Percentiles rank a stretch among this genome's conserved stretches.
Evolutionary conservation across 2,113 vertebrate genomes (phyloP).

Genomic region (Piliocolobus tephrosceles): DNA sequence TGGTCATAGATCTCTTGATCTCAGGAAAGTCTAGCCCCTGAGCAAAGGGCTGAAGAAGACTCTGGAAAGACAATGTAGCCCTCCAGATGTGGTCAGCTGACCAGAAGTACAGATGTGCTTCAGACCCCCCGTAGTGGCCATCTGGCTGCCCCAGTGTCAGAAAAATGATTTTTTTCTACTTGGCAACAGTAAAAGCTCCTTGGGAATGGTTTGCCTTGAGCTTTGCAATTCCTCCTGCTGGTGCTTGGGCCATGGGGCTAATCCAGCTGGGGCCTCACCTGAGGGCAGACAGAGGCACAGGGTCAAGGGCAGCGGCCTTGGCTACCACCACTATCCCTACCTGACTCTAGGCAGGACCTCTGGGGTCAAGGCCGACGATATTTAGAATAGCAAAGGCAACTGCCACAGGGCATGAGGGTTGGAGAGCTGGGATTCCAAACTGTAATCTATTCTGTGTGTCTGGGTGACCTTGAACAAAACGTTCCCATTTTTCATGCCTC

Average conservation of each 20-base stretch:
- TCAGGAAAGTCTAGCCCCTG: not conserved
- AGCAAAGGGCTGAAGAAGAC: not conserved
- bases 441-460: not conserved
- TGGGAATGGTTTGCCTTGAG: not conserved
- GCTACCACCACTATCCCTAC: not conserved
- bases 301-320: not conserved
- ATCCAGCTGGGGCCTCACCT: not conserved
- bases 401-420: not conserved
- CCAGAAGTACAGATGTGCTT: not conserved
- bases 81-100: not conserved
- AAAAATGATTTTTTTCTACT: conserved; percentile 29
- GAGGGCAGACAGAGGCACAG: not conserved
- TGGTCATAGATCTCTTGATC: not conserved
- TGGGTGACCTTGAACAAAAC: not conserved
- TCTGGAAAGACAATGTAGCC: not conserved
- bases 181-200: not conserved
- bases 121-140: not conserved
- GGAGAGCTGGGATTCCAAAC: not conserved
- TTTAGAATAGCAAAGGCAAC: not conserved
- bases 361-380: not conserved
- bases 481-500: not conserved
- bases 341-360: not conserved
- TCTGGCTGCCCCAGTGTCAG: not conserved
- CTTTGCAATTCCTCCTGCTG: not conserved
- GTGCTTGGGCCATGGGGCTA: not conserved